These are phyloP conservation scores for Adelosebastes latens DNA, from an alignment of 2,797 vertebrate genomes.

Conservation along the genomic window DNA sequence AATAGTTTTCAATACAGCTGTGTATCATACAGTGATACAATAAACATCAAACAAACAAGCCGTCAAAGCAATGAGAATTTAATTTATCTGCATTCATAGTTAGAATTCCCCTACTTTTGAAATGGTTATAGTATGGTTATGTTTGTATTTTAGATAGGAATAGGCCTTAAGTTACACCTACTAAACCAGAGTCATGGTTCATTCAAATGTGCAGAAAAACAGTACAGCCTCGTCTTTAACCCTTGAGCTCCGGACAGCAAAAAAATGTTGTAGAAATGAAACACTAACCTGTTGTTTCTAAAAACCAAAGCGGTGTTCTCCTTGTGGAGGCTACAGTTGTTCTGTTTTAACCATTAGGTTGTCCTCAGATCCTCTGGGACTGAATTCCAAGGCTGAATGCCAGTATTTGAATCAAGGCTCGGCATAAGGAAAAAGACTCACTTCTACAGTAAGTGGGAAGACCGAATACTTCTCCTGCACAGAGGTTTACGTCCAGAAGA, in stretches of 20 bases:
- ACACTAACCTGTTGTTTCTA: slow-evolving; percentile 34
- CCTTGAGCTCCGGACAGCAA: neutral
- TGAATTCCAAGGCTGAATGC: slow-evolving; percentile 68
- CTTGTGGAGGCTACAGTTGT: slow-evolving; percentile 39
- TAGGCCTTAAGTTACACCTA: neutral
- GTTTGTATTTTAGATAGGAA: neutral
- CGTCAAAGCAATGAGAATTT: slow-evolving; percentile 3
- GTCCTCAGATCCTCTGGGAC: slow-evolving; percentile 54
- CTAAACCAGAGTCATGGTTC: neutral
- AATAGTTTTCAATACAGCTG: neutral
- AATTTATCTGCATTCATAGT: neutral
- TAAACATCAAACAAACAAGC: neutral
- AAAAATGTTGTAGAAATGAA: slow-evolving; percentile 6
- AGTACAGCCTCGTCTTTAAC: neutral
- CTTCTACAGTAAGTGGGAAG: slow-evolving; percentile 35
- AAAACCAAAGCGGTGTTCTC: slow-evolving; percentile 55
- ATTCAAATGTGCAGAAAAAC: neutral
- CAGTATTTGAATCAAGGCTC: slow-evolving; percentile 51
- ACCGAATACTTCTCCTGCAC: slow-evolving; percentile 23
- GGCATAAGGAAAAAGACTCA: slow-evolving; percentile 70
- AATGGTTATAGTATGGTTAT: neutral
- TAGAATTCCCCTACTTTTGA: neutral
- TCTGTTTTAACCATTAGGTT: slow-evolving; percentile 75
- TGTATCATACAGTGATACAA: neutral
- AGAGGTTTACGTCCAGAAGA: slow-evolving; percentile 17